These are phyloP conservation scores for Atta texana DNA, from an alignment of 1,140 invertebrate species.

Conservation along the genomic window DNA sequence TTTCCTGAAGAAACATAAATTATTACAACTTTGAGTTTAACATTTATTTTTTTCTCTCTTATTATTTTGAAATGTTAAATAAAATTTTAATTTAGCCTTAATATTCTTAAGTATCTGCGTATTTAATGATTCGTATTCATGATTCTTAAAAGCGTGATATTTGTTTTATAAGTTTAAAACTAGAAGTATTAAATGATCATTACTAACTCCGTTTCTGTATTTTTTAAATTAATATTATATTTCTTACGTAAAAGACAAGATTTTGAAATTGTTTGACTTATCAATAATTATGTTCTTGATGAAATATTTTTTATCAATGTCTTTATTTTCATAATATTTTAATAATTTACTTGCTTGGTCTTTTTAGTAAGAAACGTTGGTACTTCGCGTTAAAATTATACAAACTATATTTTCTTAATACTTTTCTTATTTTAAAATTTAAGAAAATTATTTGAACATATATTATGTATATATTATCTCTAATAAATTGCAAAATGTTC, in stretches of 20 bases:
- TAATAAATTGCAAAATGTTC: background rate
- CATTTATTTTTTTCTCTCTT: background rate
- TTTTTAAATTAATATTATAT: too few relatives aligned
- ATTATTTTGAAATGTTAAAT: background rate
- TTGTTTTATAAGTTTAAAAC: background rate
- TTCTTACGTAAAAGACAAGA: too few relatives aligned
- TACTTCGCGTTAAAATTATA: background rate
- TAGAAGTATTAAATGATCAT: too few relatives aligned
- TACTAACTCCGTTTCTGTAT: too few relatives aligned
- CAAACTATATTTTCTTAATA: slow-evolving; percentile 5
- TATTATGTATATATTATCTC: background rate
- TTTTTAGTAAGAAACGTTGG: too few relatives aligned
- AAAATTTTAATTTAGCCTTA: background rate
- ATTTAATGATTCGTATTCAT: too few relatives aligned
- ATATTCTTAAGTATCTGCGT: background rate
- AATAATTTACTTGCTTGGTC: too few relatives aligned
- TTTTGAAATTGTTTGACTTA: too few relatives aligned
- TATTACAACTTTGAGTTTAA: background rate
- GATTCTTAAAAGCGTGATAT: background rate
- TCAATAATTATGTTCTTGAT: too few relatives aligned
- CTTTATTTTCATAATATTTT: too few relatives aligned
- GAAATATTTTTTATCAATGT: too few relatives aligned
- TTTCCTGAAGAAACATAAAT: slow-evolving; percentile 87
- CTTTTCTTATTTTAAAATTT: background rate
- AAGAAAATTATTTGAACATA: background rate